Base-by-base conservation (phyloP, 2,888 invertebrate genomes). In the Branchinecta sandiegonensis region DNA sequence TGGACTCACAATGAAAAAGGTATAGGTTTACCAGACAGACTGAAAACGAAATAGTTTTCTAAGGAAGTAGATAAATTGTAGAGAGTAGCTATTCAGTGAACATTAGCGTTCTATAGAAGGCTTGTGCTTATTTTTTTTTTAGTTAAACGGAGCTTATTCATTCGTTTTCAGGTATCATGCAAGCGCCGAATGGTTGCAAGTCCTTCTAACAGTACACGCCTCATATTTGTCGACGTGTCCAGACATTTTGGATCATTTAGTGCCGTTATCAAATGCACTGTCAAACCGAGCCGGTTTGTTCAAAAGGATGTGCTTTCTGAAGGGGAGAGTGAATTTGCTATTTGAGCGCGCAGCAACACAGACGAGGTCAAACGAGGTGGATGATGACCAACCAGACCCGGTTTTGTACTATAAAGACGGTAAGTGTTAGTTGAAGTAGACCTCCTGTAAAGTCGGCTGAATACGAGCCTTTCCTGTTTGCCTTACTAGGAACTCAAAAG, bases 211-310 rank as follows among this genome's bases (percentile, higher is more conserved):
- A 56, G 56, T 56, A 14, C 56, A 56, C 17, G 56, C 56, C n/a
- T 56, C 56, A 56, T 56, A 56, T 56, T 56, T 56, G 17, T 56
- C 56, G 17, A 56, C 56, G 17, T 56, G 56, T 56, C 56, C 56
- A 56, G 56, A 56, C 17, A 56, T 56, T 14, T 14, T 56, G 56
- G 56, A 56, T 10, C 56, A 56, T n/a, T 17, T 56, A 56, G 56
- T 56, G 56, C 56, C 56, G 9, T 56, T 56, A 2, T 56, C 56
- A n/a, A 56, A 56, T 10, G 17, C 56, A 14, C 17, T 56, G 56
- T 56, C 56, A 56, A 17, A 56, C n/a, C n/a, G 56, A 17, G 56
- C 14, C n/a, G 56, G 56, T 14, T 17, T 56, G n/a, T 56, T 56
- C 11, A 56, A 56, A 17, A n/a, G 56, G 17, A 56, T 56, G 56